Conservation (phyloP, 2,888 invertebrate species). For the Eupithecia abbreviata region DNA sequence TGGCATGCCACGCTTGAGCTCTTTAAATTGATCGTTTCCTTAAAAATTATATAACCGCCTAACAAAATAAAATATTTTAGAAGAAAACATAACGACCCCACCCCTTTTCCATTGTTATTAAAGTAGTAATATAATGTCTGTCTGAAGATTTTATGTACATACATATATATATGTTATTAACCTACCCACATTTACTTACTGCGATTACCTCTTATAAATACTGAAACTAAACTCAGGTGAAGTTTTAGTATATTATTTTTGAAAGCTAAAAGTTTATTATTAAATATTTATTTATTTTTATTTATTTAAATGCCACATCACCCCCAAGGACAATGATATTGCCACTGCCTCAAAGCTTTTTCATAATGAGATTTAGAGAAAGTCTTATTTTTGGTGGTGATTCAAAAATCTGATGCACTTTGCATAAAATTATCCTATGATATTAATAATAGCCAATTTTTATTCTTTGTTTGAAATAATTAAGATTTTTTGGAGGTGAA, state of each 20-base stretch:
- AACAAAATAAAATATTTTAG: not conserved
- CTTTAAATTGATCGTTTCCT: not conserved
- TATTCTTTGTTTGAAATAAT: not conserved
- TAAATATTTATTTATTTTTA: too few species aligned
- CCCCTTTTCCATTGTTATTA: not conserved
- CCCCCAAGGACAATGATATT: not conserved
- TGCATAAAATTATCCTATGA: not conserved
- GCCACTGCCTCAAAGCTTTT: not conserved
- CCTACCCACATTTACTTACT: not conserved
- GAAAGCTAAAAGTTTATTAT: not conserved
- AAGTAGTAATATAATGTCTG: not conserved
- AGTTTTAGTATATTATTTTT: not conserved
- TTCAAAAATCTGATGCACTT: not conserved
- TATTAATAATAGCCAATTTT: not conserved
- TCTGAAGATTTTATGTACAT: not conserved
- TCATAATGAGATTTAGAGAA: not conserved
- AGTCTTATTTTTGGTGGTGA: not conserved
- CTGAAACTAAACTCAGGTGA: not conserved
- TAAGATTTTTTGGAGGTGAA: not conserved
- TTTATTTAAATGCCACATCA: not conserved
- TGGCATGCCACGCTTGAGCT: constrained; percentile 1
- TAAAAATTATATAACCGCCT: not conserved
- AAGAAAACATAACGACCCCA: not conserved
- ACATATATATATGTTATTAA: not conserved
- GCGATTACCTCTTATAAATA: not conserved